Evolutionary conservation across 2,888 invertebrate species (phyloP).

Genomic region (Auanema sp.): DNA sequence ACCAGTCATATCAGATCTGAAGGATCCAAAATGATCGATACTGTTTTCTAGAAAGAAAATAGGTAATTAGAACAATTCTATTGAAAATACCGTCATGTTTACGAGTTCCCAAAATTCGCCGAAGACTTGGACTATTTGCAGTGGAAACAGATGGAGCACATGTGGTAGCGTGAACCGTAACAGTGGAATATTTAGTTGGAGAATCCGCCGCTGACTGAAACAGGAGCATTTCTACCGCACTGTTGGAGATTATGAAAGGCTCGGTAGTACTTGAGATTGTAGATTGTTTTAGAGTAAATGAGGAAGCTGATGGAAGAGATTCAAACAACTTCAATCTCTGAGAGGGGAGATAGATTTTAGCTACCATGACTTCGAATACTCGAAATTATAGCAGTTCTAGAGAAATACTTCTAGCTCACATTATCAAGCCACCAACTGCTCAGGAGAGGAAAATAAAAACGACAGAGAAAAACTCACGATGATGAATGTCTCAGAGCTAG

Average conservation of each 20-base stretch:
- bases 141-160: slow-evolving; percentile 15
- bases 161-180: slow-evolving; percentile 27
- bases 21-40: slow-evolving; percentile 22
- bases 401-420: too few relatives aligned
- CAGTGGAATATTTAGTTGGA: slow-evolving; percentile 18
- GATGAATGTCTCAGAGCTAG: slow-evolving; percentile 20
- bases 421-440: slow-evolving; percentile 2
- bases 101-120: slow-evolving; percentile 14
- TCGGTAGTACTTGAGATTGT: too few relatives aligned
- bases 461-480: slow-evolving; percentile 19
- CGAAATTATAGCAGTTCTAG: too few relatives aligned
- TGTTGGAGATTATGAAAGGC: too few relatives aligned
- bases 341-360: too few relatives aligned
- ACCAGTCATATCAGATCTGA: slow-evolving; percentile 23
- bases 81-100: background rate
- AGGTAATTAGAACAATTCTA: background rate
- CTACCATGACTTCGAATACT: too few relatives aligned
- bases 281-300: too few relatives aligned
- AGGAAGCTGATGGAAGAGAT: too few relatives aligned
- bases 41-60: background rate
- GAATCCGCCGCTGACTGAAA: slow-evolving; percentile 13
- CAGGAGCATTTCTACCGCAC: too few relatives aligned
- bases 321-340: too few relatives aligned
- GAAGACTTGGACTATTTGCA: slow-evolving; percentile 17
- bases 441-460: background rate